These are phyloP conservation scores for Myrmophylax atrothorax DNA, from an alignment of 2,113 vertebrate genomes.

Conservation along the genomic window DNA sequence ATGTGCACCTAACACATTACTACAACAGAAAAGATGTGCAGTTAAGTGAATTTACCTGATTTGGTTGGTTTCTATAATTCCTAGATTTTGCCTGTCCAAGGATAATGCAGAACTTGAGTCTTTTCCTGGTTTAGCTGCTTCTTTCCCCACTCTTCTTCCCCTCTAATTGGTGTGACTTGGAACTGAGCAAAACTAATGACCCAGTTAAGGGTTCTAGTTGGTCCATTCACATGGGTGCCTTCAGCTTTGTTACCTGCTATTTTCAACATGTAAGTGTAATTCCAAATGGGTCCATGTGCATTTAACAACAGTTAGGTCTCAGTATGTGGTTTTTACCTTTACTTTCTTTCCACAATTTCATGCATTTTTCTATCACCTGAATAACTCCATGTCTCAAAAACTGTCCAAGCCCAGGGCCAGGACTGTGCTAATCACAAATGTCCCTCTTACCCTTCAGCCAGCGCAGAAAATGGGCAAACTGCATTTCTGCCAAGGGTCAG, in stretches of 20 bases:
- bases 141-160: background rate
- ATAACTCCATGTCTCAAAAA: background rate
- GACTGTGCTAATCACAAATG: background rate
- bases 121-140: background rate
- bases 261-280: background rate
- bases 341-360: background rate
- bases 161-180: background rate
- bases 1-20: background rate
- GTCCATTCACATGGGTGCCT: background rate
- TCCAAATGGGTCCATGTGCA: background rate
- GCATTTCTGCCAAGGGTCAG: background rate
- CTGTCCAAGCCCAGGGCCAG: background rate
- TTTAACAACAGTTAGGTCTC: background rate
- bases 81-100: background rate
- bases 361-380: background rate
- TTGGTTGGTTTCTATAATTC: background rate
- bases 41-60: background rate
- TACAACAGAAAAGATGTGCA: background rate
- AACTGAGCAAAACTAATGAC: background rate
- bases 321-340: background rate
- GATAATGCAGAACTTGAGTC: background rate
- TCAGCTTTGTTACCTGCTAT: background rate
- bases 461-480: background rate
- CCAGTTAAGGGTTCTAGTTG: background rate
- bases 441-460: background rate